Conservation (phyloP, 2,888 invertebrate species). For the Tortrix viridana region DNA sequence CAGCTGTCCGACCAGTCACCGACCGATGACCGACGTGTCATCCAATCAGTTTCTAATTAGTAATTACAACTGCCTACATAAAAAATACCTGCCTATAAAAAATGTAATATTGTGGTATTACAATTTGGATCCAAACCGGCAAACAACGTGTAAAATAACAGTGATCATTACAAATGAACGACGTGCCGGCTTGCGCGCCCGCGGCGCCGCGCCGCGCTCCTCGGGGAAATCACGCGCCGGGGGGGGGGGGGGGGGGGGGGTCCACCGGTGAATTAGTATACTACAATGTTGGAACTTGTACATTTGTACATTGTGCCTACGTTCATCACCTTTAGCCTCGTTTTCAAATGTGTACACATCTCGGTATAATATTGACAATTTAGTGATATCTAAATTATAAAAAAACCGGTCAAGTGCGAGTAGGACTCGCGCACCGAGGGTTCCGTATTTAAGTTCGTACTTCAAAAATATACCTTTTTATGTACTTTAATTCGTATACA, state of each 20-base stretch:
- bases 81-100: no score
- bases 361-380: not conserved
- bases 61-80: no score
- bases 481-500: no score
- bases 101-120: no score
- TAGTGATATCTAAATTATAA: not conserved
- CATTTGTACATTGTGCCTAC: conserved; percentile 6
- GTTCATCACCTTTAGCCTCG: conserved; percentile 6
- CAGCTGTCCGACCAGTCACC: no score
- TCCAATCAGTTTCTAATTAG: not conserved
- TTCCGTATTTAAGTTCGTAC: no score
- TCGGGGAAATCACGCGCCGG: conserved; percentile 33
- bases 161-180: conserved; percentile 35
- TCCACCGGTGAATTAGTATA: conserved; percentile 30
- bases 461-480: no score
- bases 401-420: not conserved
- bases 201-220: conserved; percentile 27
- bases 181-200: conserved; percentile 23
- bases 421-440: no score
- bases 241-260: conserved; percentile 33
- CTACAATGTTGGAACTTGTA: conserved; percentile 26
- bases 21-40: no score
- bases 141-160: conserved; percentile 32
- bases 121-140: conserved; percentile 9
- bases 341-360: not conserved